Conservation (phyloP, 2,797 vertebrate species). For the Hipposideros larvatus region DNA sequence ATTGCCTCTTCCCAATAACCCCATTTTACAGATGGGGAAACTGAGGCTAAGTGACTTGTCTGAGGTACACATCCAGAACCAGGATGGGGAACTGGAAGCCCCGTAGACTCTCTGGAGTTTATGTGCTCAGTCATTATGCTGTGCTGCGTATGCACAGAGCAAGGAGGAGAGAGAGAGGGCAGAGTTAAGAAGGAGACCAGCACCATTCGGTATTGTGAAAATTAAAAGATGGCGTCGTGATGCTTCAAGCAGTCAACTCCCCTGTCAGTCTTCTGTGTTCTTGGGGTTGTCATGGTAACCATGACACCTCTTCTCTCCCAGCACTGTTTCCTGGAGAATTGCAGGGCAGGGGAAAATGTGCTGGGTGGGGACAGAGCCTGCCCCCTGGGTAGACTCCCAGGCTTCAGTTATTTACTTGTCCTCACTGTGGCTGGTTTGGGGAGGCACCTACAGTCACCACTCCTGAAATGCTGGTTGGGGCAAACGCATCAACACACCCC, state of each 20-base stretch:
- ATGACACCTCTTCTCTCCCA: neutral
- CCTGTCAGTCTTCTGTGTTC: neutral
- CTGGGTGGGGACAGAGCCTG: neutral
- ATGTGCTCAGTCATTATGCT: neutral
- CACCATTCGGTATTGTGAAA: neutral
- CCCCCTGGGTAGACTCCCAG: neutral
- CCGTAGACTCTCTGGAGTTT: neutral
- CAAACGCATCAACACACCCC: conserved; percentile 45
- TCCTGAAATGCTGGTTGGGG: conserved; percentile 71
- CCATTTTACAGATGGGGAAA: neutral
- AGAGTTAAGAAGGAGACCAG: neutral
- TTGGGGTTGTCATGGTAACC: neutral
- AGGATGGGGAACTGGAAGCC: neutral
- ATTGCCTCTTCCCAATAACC: neutral
- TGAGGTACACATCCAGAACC: neutral
- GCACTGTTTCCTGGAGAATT: neutral
- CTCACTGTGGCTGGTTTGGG: conserved; percentile 3
- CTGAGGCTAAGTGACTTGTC: neutral
- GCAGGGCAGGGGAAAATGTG: neutral
- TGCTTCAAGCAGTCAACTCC: neutral
- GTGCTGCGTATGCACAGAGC: neutral
- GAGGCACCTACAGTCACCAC: conserved; percentile 59
- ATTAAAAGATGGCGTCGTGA: neutral
- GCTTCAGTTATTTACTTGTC: neutral
- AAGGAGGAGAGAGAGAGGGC: neutral